Base-by-base conservation (phyloP, 2,113 vertebrate species). In the Garra rufa region DNA sequence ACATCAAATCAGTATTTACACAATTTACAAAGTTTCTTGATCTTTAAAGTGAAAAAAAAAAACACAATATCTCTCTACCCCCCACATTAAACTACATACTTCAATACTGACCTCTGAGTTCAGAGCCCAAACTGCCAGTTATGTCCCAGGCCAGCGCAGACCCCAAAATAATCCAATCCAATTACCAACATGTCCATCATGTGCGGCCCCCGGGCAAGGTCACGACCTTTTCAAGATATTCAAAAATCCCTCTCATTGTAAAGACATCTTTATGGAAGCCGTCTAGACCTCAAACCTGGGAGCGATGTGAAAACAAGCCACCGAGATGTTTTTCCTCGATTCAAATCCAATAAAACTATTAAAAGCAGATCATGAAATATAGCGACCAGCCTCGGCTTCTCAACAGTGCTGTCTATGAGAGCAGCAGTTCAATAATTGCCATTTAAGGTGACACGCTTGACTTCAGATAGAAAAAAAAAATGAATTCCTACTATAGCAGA, bases 371-470 rank as follows among this genome's bases (percentile, higher is more conserved):
- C 21, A 44, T 81, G 59, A 75, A 70, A 71, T n/a, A 34, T 19
- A 83, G 78, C 85, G 73, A 87, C 87, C 21, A 24, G 61, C 75
- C 70, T 48, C 50, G 41, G 38, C 38, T 43, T 44, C 17, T 21
- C 3, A 82, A 84, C 80, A 61, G 78, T 71, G 65, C 85, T 38
- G 30, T 81, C 41, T 30, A 52, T 26, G 83, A 52, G 80, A 70
- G 59, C 44, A 52, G 26, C 83, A 14, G 41, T 44, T 61, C 57
- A 77, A 75, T 70, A 87, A 89, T 90, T 59, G 38, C 93, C 93
- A 93, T 95, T 91, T 95, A 93, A 83, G 93, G 94, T 88, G 85
- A 88, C 78, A 63, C 81, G 81, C 76, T 79, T 52, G 44, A 88
- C 78, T 69, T 87, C 74, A 70, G 70, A 24, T 41, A 82, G 83